Conservation (phyloP, 2,888 invertebrate species). For the Eupithecia centaureata region DNA sequence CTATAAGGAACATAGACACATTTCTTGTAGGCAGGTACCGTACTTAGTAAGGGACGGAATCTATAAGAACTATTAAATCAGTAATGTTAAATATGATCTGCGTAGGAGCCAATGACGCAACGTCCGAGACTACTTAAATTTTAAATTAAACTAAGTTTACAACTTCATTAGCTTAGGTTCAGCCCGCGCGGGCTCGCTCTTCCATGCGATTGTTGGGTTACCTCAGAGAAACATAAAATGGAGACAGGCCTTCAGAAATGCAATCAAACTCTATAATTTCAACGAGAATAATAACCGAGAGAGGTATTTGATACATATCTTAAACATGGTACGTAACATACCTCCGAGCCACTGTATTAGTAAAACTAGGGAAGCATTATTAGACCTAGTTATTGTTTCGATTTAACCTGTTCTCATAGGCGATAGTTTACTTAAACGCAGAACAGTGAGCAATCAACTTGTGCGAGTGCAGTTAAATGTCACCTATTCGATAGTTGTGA, state of each 20-base stretch:
- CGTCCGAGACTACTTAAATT: background rate
- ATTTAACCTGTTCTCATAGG: background rate
- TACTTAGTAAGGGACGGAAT: background rate
- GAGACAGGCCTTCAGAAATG: background rate
- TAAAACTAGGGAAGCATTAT: too few species aligned
- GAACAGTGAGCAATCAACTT: background rate
- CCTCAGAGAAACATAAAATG: too few species aligned
- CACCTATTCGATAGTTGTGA: constrained; percentile 41
- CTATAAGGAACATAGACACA: background rate
- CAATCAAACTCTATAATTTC: background rate
- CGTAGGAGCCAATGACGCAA: constrained; percentile 17
- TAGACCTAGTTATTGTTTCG: background rate
- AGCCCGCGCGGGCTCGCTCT: too few species aligned
- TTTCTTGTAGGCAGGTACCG: background rate
- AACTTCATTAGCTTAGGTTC: too few species aligned
- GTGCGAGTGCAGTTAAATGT: constrained; percentile 27
- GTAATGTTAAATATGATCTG: background rate
- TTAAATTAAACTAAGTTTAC: background rate
- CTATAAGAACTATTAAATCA: background rate
- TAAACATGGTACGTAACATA: background rate
- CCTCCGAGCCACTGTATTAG: background rate
- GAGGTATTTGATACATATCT: background rate
- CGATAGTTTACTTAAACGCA: background rate
- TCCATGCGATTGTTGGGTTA: too few species aligned
- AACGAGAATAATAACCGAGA: background rate